These are phyloP conservation scores for Aspidiotus rigidus DNA, from an alignment of 2,888 invertebrate genomes.

Conservation along the genomic window DNA sequence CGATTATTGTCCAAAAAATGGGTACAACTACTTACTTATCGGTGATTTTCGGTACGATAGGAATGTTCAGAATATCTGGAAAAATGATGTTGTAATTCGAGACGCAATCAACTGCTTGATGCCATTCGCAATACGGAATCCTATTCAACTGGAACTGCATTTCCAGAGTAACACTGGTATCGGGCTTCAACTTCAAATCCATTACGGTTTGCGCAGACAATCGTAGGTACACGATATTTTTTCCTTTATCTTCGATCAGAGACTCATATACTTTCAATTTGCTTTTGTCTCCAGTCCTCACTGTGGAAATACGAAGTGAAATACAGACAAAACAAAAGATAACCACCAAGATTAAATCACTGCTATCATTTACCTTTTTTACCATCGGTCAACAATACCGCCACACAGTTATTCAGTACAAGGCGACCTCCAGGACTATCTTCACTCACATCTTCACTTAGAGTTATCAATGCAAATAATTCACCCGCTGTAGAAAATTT, in stretches of 20 bases:
- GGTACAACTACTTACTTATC: constrained; percentile 44
- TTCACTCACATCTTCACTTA: constrained; percentile 66
- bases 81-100: constrained; percentile 62
- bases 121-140: constrained; percentile 74
- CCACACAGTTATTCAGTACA: constrained; percentile 63
- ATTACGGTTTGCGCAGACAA: constrained; percentile 58
- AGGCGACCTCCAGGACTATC: constrained; percentile 72
- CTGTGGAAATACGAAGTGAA: constrained; percentile 21
- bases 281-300: constrained; percentile 30
- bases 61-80: constrained; percentile 55
- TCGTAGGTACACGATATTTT: constrained; percentile 65
- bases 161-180: constrained; percentile 57
- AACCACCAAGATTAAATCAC: background rate
- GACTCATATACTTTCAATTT: constrained; percentile 59
- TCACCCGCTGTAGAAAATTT: constrained; percentile 69
- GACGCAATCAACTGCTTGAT: constrained; percentile 67
- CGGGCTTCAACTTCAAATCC: constrained; percentile 52
- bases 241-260: constrained; percentile 68
- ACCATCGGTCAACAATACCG: constrained; percentile 33
- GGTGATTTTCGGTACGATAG: constrained; percentile 54
- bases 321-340: constrained; percentile 9
- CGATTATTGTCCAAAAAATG: constrained; percentile 7
- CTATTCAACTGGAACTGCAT: constrained; percentile 74
- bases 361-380: constrained; percentile 26
- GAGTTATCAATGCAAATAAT: constrained; percentile 61